A percentile compares a stretch with the other conserved stretches of the same genome.
Conservation (phyloP, 1,140 invertebrate species). For the Colletes gigas region DNA sequence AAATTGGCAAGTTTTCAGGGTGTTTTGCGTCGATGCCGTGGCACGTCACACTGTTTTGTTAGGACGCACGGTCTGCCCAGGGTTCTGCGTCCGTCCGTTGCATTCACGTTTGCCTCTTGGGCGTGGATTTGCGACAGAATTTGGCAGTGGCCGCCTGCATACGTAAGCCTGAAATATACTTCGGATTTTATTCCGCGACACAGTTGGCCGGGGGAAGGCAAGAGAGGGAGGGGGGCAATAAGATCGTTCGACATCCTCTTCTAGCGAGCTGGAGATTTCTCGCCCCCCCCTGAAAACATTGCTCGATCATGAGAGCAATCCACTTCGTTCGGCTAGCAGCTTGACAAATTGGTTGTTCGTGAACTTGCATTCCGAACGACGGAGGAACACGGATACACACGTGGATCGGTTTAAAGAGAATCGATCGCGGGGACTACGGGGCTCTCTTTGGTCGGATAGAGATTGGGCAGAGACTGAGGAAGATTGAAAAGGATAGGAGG, state of each 20-base stretch:
- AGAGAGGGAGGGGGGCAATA: constrained; percentile 26
- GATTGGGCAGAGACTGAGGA: neutral
- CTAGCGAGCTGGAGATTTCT: neutral
- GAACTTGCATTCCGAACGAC: constrained; percentile 38
- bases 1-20: constrained; percentile 38
- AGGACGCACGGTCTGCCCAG: constrained; percentile 12
- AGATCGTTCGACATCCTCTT: constrained; percentile 33
- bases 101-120: constrained; percentile 26
- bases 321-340: constrained; percentile 40
- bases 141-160: constrained; percentile 45
- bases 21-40: constrained; percentile 28
- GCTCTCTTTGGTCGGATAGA: no score
- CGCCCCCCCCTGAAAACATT: constrained; percentile 27
- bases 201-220: constrained; percentile 24
- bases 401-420: constrained; percentile 8
- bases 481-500: neutral
- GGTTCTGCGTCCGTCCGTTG: neutral
- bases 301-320: constrained; percentile 53
- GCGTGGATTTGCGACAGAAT: constrained; percentile 44
- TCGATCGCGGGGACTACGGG: constrained; percentile 3
- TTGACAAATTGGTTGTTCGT: constrained; percentile 49
- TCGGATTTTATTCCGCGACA: constrained; percentile 43
- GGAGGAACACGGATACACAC: neutral
- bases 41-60: constrained; percentile 32
- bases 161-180: constrained; percentile 57